Evolutionary conservation across 2,888 invertebrate genomes (phyloP).

Genomic region (Athalia cordata): DNA sequence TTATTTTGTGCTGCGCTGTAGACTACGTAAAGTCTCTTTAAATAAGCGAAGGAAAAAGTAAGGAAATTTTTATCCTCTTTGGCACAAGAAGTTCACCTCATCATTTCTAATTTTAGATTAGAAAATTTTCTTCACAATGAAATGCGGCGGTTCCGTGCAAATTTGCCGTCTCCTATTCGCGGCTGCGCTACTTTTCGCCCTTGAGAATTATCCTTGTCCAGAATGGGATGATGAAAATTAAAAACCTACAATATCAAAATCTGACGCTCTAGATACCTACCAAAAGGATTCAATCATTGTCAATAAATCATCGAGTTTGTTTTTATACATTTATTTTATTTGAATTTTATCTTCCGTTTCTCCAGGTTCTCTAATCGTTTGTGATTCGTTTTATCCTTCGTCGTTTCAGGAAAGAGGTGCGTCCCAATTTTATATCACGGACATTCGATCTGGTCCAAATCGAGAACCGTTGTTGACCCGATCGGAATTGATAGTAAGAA

Average conservation of each 20-base stretch:
- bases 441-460: neutral
- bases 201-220: constrained; percentile 25
- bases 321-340: neutral
- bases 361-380: neutral
- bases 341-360: neutral
- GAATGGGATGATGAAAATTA: constrained; percentile 24
- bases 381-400: neutral
- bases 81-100: neutral
- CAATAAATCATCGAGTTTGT: neutral
- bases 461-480: neutral
- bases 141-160: neutral
- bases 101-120: neutral
- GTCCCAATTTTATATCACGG: neutral
- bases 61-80: too few species aligned
- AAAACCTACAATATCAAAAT: neutral
- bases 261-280: neutral
- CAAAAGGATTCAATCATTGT: too few species aligned
- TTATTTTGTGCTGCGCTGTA: constrained; percentile 12
- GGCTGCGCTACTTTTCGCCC: constrained; percentile 7
- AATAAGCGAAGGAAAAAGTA: neutral
- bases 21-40: constrained; percentile 3
- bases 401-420: constrained; percentile 15
- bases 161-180: constrained; percentile 3
- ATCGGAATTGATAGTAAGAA: constrained; percentile 10
- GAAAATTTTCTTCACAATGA: constrained; percentile 4